A percentile compares a stretch with the other conserved stretches of the same genome.
Evolutionary conservation across 2,797 vertebrate species (phyloP).

Genomic region (Erpetoichthys calabaricus): DNA sequence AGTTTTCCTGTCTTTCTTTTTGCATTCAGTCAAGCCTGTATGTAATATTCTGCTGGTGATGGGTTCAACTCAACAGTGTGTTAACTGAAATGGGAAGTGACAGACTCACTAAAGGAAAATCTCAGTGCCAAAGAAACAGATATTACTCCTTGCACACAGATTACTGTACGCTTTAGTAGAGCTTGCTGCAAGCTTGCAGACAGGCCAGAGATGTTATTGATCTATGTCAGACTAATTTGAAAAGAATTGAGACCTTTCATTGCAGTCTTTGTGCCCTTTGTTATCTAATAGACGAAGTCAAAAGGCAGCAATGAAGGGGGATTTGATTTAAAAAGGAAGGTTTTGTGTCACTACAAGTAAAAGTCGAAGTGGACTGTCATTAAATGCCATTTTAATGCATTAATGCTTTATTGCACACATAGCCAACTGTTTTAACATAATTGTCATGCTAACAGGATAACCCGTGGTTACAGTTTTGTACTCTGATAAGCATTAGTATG

Average conservation of each 20-base stretch:
- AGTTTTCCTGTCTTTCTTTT: conserved; percentile 3
- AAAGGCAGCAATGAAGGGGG: conserved; percentile 4
- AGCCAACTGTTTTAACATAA: not conserved
- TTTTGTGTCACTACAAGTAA: not conserved
- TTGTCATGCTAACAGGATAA: not conserved
- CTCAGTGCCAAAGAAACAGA: conserved; percentile 47
- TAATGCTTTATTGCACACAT: not conserved
- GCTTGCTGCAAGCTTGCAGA: conserved; percentile 26
- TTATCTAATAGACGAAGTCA: conserved; percentile 28
- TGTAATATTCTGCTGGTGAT: conserved; percentile 46
- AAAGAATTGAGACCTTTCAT: conserved; percentile 32
- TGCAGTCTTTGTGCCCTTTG: conserved; percentile 5
- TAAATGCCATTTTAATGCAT: not conserved
- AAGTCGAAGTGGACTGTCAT: not conserved
- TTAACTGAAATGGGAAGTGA: conserved; percentile 75
- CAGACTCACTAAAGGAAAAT: conserved; percentile 68
- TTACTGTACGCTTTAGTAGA: conserved; percentile 31
- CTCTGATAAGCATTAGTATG: no score
- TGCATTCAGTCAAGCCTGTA: conserved; percentile 33
- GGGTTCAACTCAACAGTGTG: conserved; percentile 48
- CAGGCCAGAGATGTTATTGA: conserved; percentile 40
- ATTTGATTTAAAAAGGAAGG: not conserved
- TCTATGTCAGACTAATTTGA: conserved; percentile 47
- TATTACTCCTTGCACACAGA: conserved; percentile 45
- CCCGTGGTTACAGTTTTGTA: not conserved